A percentile compares a stretch with the other conserved stretches of the same genome.
These are phyloP conservation scores for Nebria ingens DNA, from an alignment of 1,140 invertebrate genomes.

Conservation along the genomic window DNA sequence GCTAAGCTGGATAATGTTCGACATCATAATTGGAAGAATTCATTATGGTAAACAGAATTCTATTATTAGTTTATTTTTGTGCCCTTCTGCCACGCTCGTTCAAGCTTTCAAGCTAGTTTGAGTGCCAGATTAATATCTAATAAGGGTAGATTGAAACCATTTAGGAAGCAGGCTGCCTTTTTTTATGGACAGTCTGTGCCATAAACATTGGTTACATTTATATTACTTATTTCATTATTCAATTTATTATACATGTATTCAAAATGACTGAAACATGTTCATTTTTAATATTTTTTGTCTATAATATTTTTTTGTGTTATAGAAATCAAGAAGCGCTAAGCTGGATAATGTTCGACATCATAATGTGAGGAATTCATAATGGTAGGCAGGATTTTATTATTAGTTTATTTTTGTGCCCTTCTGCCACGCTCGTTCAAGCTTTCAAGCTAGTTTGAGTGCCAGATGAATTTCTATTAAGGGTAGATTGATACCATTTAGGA, in stretches of 20 bases:
- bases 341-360: no score
- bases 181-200: background rate
- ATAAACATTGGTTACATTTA: background rate
- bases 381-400: background rate
- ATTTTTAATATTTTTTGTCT: background rate
- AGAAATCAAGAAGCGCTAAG: no score
- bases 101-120: background rate
- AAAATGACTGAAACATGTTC: background rate
- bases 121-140: background rate
- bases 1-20: no score
- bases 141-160: background rate
- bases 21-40: no score
- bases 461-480: background rate
- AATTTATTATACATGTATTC: no score
- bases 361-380: no score
- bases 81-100: background rate
- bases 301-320: background rate
- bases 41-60: no score
- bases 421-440: background rate
- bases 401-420: background rate
- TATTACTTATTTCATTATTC: background rate
- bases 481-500: background rate
- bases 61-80: background rate
- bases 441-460: background rate
- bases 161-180: background rate